phyloP scores from a whole-genome alignment of 2,113 vertebrate genomes.

The Dipodomys merriami region DNA sequence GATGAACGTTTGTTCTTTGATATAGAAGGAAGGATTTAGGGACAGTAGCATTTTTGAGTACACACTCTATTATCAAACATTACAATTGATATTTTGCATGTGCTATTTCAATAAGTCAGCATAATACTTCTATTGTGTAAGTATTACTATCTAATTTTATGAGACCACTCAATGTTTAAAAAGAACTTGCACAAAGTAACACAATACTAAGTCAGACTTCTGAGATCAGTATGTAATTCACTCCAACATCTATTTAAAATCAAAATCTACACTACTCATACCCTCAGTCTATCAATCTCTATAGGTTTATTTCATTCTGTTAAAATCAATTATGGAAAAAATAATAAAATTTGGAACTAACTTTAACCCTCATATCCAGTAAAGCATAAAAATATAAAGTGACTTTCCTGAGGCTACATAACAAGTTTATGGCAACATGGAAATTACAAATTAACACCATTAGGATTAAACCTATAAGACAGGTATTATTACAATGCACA shows the following conservation, averaged over 20 bases:
- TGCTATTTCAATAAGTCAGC: conserved; percentile 29
- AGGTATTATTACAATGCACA: not conserved
- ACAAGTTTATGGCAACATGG: not conserved
- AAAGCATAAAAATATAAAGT: conserved; percentile 16
- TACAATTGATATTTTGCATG: not conserved
- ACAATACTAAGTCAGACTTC: not conserved
- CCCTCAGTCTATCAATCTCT: not conserved
- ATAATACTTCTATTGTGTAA: not conserved
- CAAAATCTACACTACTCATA: conserved; percentile 23
- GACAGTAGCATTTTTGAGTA: not conserved
- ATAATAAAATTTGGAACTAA: not conserved
- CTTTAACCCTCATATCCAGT: not conserved
- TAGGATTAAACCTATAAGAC: not conserved
- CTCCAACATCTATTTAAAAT: conserved; percentile 11
- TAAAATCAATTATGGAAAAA: conserved; percentile 31
- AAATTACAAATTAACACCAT: conserved; percentile 26
- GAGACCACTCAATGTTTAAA: not conserved
- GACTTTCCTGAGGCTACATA: not conserved
- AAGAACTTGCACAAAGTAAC: conserved; percentile 5
- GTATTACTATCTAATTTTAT: not conserved
- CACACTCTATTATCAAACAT: not conserved
- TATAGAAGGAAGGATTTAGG: not conserved
- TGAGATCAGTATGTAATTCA: conserved; percentile 6
- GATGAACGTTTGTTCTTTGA: not conserved
- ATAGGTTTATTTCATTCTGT: not conserved